Conservation (phyloP, 2,113 vertebrate genomes). For the Lepus europaeus region DNA sequence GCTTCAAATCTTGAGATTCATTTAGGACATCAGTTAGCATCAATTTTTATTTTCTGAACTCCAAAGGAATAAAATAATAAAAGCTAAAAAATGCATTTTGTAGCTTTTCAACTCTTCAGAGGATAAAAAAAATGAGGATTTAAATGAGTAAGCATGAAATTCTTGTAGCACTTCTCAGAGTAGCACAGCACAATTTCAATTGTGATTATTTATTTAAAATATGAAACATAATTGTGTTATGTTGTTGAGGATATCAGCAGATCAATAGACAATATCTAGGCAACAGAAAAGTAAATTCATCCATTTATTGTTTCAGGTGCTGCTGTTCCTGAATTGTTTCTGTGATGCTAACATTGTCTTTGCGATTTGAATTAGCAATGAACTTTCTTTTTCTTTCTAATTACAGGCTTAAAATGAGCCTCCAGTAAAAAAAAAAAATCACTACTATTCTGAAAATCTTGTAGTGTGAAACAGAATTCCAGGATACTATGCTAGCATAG, state of each 20-base stretch:
- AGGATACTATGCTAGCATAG: background rate
- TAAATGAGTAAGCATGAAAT: background rate
- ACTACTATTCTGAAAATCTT: background rate
- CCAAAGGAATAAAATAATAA: conserved; percentile 40
- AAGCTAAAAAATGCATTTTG: background rate
- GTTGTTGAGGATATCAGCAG: background rate
- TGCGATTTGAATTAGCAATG: background rate
- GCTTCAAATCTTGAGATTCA: conserved; percentile 19
- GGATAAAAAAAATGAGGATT: conserved; percentile 1
- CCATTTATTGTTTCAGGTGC: background rate
- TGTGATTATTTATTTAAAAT: conserved; percentile 36
- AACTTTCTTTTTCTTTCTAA: background rate
- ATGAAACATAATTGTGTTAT: background rate
- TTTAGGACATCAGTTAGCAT: background rate
- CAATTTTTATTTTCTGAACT: conserved; percentile 58
- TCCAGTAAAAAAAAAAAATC: background rate
- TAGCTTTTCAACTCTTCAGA: conserved; percentile 36
- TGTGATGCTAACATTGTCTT: background rate
- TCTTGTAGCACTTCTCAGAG: background rate
- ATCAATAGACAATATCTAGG: background rate
- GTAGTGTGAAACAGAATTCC: background rate
- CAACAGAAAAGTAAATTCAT: background rate
- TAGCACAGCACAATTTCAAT: background rate
- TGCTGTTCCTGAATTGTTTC: background rate
- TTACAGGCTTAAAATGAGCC: background rate